Conservation (phyloP, 2,113 vertebrate species). For the Mus pahari region DNA sequence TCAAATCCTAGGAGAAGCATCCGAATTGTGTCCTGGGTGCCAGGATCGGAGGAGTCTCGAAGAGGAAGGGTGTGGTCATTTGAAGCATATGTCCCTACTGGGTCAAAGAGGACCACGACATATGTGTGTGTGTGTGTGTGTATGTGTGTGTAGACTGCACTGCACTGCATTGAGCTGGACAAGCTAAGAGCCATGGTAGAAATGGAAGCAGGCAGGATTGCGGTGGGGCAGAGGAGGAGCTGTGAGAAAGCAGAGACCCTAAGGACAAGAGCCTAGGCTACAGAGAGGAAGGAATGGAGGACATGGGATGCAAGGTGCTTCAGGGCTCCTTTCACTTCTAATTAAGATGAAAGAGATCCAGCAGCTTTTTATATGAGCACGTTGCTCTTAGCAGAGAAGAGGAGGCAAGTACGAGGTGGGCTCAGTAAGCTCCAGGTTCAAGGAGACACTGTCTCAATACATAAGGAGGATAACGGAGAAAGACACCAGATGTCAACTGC, state of each 20-base stretch:
- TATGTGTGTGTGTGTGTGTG: neutral
- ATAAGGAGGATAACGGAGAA: neutral
- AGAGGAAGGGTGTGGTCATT: neutral
- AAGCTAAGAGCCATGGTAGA: neutral
- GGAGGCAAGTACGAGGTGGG: neutral
- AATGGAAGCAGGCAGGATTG: neutral
- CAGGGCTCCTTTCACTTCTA: neutral
- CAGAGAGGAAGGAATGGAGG: neutral
- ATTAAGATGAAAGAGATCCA: neutral
- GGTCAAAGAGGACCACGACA: neutral
- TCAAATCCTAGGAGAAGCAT: neutral
- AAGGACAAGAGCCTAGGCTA: neutral
- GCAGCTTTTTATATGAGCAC: neutral
- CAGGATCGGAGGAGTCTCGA: neutral
- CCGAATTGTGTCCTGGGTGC: neutral
- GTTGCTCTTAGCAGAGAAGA: neutral
- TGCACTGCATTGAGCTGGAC: neutral
- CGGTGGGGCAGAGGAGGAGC: neutral
- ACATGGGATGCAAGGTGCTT: neutral
- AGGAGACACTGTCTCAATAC: neutral
- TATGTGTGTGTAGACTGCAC: neutral
- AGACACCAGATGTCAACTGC: neutral
- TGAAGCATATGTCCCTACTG: neutral
- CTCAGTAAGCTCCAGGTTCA: neutral
- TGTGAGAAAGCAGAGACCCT: neutral